Conservation (phyloP, 2,797 vertebrate genomes). For the Spinibarbus caldwelli region DNA sequence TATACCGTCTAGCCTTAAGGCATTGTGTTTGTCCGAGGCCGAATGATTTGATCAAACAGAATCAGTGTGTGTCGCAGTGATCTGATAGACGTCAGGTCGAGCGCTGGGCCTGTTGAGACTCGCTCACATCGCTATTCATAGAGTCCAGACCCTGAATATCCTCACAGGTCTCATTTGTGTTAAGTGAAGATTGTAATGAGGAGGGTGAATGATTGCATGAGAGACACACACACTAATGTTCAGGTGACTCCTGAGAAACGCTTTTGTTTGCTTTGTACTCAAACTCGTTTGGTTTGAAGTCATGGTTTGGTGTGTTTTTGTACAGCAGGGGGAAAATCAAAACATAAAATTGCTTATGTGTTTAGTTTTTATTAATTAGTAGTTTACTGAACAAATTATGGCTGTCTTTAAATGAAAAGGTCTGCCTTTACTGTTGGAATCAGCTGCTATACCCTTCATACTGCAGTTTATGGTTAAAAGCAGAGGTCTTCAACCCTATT, state of each 20-base stretch:
- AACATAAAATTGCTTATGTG: neutral
- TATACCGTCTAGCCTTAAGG: no score
- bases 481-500: no score
- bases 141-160: slow-evolving; percentile 3
- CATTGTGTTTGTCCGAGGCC: slow-evolving; percentile 53
- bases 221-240: neutral
- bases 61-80: slow-evolving; percentile 20
- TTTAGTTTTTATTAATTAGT: neutral
- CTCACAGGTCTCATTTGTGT: slow-evolving; percentile 17
- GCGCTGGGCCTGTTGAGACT: slow-evolving; percentile 33
- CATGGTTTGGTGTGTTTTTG: neutral
- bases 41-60: slow-evolving; percentile 28
- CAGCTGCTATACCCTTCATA: neutral
- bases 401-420: neutral
- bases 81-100: no score
- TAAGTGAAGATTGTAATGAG: slow-evolving; percentile 35
- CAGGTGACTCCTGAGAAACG: neutral
- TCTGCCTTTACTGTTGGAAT: no score
- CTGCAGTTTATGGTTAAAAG: neutral
- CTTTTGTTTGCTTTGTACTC: neutral
- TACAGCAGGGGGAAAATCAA: neutral
- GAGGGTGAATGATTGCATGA: slow-evolving; percentile 16
- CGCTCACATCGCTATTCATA: slow-evolving; percentile 18
- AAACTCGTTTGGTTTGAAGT: neutral
- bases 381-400: neutral